These are phyloP conservation scores for Dolichallabes microphthalmus DNA, from an alignment of 2,113 vertebrate species.

Conservation along the genomic window DNA sequence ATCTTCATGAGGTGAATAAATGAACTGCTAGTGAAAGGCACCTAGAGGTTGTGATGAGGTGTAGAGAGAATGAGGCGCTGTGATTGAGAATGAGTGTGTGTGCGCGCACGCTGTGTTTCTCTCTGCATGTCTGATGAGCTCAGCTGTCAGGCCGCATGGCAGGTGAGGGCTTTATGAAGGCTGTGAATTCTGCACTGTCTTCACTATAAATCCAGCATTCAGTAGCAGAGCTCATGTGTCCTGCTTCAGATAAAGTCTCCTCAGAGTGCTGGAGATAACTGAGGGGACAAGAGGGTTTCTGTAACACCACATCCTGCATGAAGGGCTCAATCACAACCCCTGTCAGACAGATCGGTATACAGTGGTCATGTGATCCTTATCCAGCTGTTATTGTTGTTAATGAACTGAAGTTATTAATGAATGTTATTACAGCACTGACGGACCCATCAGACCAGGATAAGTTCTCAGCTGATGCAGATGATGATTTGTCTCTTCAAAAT, in stretches of 20 bases:
- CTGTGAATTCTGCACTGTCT: conserved; percentile 21
- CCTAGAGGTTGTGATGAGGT: background rate
- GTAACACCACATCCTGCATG: background rate
- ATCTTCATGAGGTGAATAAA: background rate
- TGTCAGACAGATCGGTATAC: background rate
- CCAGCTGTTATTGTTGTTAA: background rate
- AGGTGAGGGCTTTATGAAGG: conserved; percentile 37
- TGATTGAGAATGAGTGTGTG: background rate
- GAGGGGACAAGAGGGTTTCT: background rate
- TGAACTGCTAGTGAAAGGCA: background rate
- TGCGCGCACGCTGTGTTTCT: background rate
- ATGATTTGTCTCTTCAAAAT: background rate
- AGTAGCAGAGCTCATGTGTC: background rate
- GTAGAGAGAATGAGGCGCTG: background rate
- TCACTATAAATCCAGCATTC: conserved; percentile 25
- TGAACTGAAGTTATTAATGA: background rate
- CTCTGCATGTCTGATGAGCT: conserved; percentile 33
- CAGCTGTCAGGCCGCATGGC: conserved; percentile 8
- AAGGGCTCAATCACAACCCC: background rate
- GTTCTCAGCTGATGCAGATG: background rate
- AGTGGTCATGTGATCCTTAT: background rate
- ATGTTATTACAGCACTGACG: background rate
- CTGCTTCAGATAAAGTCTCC: background rate
- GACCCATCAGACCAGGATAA: background rate
- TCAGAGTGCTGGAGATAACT: background rate